phyloP scores from a whole-genome alignment of 2,113 vertebrate species.

The Amblyopsis rosae region DNA sequence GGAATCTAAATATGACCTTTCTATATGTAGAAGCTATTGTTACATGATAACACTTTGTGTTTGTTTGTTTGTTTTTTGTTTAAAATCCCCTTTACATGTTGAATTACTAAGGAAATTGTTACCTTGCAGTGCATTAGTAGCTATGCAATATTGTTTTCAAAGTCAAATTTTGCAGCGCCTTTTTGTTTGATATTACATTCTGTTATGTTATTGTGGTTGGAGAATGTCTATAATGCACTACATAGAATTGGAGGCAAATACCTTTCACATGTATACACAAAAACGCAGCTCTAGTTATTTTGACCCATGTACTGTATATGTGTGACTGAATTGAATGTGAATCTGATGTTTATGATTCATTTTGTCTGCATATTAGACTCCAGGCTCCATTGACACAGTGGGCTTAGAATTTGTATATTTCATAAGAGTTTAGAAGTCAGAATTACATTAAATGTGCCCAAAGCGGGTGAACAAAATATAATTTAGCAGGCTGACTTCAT shows the following conservation, averaged over 20 bases:
- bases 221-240: constrained; percentile 32
- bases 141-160: constrained; percentile 2
- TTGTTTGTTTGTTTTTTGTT: not conserved
- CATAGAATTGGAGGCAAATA: not conserved
- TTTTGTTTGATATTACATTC: constrained; percentile 19
- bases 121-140: constrained; percentile 45
- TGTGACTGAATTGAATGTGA: not conserved
- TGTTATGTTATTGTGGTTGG: constrained; percentile 2
- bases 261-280: not conserved
- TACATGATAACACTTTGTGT: not conserved
- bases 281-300: constrained; percentile 1
- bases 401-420: not conserved
- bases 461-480: not conserved
- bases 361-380: constrained; percentile 8
- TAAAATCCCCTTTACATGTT: not conserved
- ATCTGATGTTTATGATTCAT: constrained; percentile 2
- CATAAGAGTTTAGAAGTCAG: not conserved
- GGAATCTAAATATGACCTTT: not conserved
- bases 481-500: not conserved
- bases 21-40: constrained; percentile 13
- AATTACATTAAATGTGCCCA: not conserved
- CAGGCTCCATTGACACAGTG: not conserved
- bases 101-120: constrained; percentile 15
- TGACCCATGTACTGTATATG: not conserved
- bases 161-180: constrained; percentile 2